These are phyloP conservation scores for Eulimnadia texana DNA, from an alignment of 1,140 invertebrate species.

Conservation along the genomic window DNA sequence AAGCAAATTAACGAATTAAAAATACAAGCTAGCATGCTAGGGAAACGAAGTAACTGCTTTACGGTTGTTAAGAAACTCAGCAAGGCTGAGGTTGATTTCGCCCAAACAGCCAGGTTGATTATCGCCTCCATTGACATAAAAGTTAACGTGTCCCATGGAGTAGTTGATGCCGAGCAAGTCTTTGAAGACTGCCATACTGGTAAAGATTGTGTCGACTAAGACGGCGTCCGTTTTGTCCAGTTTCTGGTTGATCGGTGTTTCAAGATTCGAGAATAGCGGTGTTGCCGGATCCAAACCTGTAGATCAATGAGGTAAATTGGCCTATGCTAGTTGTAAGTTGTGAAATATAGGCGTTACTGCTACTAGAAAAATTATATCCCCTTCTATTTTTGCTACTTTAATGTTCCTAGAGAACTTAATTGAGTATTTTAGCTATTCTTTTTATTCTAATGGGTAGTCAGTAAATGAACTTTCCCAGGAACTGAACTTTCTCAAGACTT, in stretches of 20 bases:
- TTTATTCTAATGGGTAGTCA: too few relatives aligned
- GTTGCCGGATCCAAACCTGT: slow-evolving; percentile 7
- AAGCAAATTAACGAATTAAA: too few relatives aligned
- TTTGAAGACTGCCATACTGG: background rate
- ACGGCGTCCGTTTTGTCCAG: background rate
- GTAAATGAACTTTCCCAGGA: too few relatives aligned
- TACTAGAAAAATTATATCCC: too few relatives aligned
- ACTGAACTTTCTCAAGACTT: too few relatives aligned
- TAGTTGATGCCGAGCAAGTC: slow-evolving; percentile 1
- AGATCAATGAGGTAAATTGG: background rate
- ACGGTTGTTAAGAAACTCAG: background rate
- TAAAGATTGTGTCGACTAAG: slow-evolving; percentile 2
- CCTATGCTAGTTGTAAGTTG: background rate
- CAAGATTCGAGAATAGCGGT: background rate
- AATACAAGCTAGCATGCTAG: too few relatives aligned
- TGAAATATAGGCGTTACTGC: too few relatives aligned
- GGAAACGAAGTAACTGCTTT: too few relatives aligned
- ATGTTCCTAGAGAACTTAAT: too few relatives aligned
- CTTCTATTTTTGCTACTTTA: too few relatives aligned
- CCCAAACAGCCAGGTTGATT: slow-evolving; percentile 4
- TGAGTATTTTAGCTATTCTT: too few relatives aligned
- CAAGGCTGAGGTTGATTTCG: background rate
- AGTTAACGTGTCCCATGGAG: slow-evolving; percentile 4
- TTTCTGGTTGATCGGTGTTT: background rate
- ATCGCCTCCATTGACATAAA: slow-evolving; percentile 1